phyloP scores from a whole-genome alignment of 2,888 invertebrate genomes.

The Salticus scenicus region DNA sequence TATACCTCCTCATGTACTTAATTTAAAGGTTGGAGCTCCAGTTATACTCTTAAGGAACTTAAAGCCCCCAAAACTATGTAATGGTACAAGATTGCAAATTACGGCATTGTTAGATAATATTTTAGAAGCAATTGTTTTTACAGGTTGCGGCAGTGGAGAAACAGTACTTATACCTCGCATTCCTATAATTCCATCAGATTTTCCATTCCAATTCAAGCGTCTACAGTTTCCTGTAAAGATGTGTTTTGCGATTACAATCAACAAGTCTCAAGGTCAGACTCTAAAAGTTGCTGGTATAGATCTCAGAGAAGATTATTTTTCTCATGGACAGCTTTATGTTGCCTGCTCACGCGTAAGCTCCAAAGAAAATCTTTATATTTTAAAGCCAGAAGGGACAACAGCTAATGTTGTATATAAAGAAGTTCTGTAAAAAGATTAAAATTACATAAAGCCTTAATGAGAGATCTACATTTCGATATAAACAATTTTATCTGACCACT shows the following conservation, averaged over 20 bases:
- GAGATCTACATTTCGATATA: too few relatives aligned
- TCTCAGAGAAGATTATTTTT: constrained; percentile 71
- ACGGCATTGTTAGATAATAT: constrained; percentile 68
- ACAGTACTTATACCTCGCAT: constrained; percentile 70
- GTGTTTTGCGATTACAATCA: too few relatives aligned
- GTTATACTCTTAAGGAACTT: constrained; percentile 64
- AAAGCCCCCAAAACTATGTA: constrained; percentile 69
- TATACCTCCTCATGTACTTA: too few relatives aligned
- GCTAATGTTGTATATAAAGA: too few relatives aligned
- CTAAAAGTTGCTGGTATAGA: constrained; percentile 50
- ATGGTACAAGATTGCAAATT: constrained; percentile 73
- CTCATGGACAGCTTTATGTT: constrained; percentile 19
- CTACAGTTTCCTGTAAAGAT: constrained; percentile 69
- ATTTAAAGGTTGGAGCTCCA: constrained; percentile 56
- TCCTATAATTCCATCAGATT: constrained; percentile 58
- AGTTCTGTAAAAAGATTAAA: too few relatives aligned
- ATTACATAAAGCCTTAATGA: too few relatives aligned
- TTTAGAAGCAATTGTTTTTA: constrained; percentile 70
- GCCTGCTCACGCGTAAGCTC: not conserved
- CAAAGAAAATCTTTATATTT: too few relatives aligned
- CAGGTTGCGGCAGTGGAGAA: constrained; percentile 62
- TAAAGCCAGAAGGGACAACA: too few relatives aligned
- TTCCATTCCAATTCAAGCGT: constrained; percentile 64
- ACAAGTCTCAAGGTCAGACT: too few relatives aligned
- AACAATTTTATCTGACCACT: too few relatives aligned